These are phyloP conservation scores for Hirtodrosophila cameraria DNA, from an alignment of 2,888 invertebrate genomes.

Conservation along the genomic window DNA sequence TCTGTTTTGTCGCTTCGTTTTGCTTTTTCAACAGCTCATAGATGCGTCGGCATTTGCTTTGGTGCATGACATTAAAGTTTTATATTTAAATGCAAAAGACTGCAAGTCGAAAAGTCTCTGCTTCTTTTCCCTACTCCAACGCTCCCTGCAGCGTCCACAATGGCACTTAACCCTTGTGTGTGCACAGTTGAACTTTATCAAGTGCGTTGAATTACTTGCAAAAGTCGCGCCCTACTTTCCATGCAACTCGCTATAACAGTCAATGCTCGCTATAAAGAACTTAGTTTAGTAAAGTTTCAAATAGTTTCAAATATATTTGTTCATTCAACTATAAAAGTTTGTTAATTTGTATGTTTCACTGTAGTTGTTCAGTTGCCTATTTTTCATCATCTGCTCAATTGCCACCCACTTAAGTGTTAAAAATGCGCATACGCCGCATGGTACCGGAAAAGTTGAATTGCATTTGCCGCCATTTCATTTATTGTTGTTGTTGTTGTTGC, in stretches of 20 bases:
- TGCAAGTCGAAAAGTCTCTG: slow-evolving; percentile 19
- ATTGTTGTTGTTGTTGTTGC: too few relatives aligned
- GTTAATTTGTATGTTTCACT: slow-evolving; percentile 7
- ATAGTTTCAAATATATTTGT: neutral
- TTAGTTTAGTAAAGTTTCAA: too few relatives aligned
- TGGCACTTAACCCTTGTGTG: slow-evolving; percentile 63
- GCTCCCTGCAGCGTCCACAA: neutral
- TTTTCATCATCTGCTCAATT: slow-evolving; percentile 33
- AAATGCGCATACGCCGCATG: slow-evolving; percentile 59
- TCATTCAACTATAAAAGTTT: neutral
- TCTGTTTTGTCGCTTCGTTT: slow-evolving; percentile 34
- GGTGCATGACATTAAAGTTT: slow-evolving; percentile 77
- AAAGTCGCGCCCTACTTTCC: slow-evolving; percentile 65
- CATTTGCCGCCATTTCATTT: slow-evolving; percentile 46
- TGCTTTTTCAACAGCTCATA: slow-evolving; percentile 47
- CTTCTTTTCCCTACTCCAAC: slow-evolving; percentile 7
- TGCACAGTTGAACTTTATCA: slow-evolving; percentile 65
- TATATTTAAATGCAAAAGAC: slow-evolving; percentile 69
- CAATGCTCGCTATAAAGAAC: slow-evolving; percentile 16
- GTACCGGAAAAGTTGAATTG: slow-evolving; percentile 46
- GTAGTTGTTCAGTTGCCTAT: slow-evolving; percentile 25
- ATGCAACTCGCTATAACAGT: slow-evolving; percentile 10
- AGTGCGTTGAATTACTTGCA: slow-evolving; percentile 58
- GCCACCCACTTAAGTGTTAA: slow-evolving; percentile 53
- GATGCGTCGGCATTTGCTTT: slow-evolving; percentile 63